phyloP scores from a whole-genome alignment of 2,797 vertebrate genomes.

The Catharus ustulatus region DNA sequence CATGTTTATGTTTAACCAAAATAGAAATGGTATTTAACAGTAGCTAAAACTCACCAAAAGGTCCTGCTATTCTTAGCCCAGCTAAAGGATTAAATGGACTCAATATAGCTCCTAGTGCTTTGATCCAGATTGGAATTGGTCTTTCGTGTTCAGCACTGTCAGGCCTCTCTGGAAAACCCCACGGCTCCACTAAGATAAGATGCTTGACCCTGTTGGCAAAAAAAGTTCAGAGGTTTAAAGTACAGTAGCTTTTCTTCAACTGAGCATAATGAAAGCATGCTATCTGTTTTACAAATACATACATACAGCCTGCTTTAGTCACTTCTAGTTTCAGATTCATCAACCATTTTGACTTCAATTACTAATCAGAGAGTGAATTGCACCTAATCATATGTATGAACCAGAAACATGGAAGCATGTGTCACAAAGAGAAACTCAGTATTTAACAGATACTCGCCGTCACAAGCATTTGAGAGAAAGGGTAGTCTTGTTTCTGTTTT shows the following conservation, averaged over 20 bases:
- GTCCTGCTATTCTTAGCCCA: slow-evolving; percentile 91
- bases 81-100: slow-evolving; percentile 94
- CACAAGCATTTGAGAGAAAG: background rate
- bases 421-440: background rate
- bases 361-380: background rate
- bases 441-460: background rate
- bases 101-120: slow-evolving; percentile 89
- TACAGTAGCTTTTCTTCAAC: background rate
- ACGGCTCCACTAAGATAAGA: slow-evolving; percentile 93
- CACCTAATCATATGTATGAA: background rate
- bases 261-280: accelerated
- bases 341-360: background rate
- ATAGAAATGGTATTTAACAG: background rate
- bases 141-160: slow-evolving; percentile 83
- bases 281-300: background rate
- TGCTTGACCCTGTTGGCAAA: slow-evolving; percentile 85
- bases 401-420: background rate
- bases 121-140: slow-evolving; percentile 93
- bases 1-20: background rate
- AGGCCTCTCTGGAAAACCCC: slow-evolving; percentile 91
- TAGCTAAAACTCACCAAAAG: slow-evolving; percentile 85
- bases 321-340: background rate
- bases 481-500: background rate
- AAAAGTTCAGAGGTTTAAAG: slow-evolving; percentile 38
- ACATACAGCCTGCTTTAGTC: background rate